phyloP scores from a whole-genome alignment of 1,140 invertebrate species.

The Brachionus angularis region DNA sequence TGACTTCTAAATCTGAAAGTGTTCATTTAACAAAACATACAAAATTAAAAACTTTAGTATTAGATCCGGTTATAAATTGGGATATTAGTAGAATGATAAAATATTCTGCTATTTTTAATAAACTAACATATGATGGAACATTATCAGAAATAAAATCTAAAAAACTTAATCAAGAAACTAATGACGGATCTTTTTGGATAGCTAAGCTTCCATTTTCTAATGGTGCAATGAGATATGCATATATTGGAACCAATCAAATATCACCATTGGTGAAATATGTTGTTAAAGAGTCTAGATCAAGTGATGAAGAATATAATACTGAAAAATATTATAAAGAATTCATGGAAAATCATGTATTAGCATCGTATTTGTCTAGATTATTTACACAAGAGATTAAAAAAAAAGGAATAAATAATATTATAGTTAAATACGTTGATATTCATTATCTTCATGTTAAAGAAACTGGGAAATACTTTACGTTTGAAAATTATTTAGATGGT shows the following conservation, averaged over 20 bases:
- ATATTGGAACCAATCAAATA: background rate
- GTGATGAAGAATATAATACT: slow-evolving; percentile 3
- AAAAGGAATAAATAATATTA: background rate
- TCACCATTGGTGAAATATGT: background rate
- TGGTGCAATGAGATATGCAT: slow-evolving; percentile 24
- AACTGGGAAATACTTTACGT: background rate
- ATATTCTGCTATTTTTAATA: background rate
- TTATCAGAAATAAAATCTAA: background rate
- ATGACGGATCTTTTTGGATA: background rate
- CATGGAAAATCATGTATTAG: slow-evolving; percentile 1
- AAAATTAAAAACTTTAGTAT: background rate
- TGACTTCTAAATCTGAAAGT: background rate
- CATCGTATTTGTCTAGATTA: background rate
- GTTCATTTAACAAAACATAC: background rate
- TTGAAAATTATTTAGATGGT: background rate
- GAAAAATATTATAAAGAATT: slow-evolving; percentile 3
- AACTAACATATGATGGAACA: background rate
- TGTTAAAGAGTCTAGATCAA: background rate
- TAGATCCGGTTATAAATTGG: background rate
- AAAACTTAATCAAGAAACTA: background rate
- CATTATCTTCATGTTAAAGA: background rate
- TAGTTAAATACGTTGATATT: background rate
- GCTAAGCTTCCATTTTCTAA: slow-evolving; percentile 8
- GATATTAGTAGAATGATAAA: background rate
- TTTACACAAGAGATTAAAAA: background rate